phyloP scores from a whole-genome alignment of 2,113 vertebrate genomes.

The Neogale vison region DNA sequence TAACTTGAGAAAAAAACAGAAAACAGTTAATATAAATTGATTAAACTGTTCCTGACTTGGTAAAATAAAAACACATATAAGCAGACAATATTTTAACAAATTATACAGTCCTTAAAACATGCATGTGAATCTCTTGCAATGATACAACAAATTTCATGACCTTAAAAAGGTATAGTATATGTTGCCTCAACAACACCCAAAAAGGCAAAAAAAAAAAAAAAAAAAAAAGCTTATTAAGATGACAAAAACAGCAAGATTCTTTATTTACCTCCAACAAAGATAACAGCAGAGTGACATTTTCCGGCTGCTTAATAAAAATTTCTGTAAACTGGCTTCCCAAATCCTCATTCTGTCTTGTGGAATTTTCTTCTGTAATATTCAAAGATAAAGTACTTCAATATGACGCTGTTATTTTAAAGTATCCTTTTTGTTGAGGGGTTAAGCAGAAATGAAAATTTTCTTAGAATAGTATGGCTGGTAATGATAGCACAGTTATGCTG shows the following conservation, averaged over 20 bases:
- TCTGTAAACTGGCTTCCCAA: conserved; percentile 95
- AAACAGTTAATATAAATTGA: neutral
- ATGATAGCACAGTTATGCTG: neutral
- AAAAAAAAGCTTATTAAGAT: conserved; percentile 14
- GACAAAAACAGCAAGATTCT: neutral
- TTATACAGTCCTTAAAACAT: conserved; percentile 14
- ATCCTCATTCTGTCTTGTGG: conserved; percentile 93
- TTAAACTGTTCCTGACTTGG: neutral
- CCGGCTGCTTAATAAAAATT: conserved; percentile 93
- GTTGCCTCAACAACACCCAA: neutral
- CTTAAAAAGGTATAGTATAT: neutral
- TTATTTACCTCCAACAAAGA: conserved; percentile 93
- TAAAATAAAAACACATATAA: conserved; percentile 38
- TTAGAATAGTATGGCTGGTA: neutral
- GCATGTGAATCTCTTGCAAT: neutral
- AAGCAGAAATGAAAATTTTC: conserved; percentile 55
- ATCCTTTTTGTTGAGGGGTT: conserved; percentile 37
- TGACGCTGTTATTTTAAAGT: neutral
- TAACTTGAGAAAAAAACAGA: conserved; percentile 30
- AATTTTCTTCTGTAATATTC: conserved; percentile 91
- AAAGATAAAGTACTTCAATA: conserved; percentile 63
- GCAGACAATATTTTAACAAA: conserved; percentile 10
- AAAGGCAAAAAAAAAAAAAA: neutral
- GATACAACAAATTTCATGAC: conserved; percentile 1
- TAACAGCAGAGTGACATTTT: conserved; percentile 94